Conservation (phyloP, 2,113 vertebrate species). For the Lepus europaeus region DNA sequence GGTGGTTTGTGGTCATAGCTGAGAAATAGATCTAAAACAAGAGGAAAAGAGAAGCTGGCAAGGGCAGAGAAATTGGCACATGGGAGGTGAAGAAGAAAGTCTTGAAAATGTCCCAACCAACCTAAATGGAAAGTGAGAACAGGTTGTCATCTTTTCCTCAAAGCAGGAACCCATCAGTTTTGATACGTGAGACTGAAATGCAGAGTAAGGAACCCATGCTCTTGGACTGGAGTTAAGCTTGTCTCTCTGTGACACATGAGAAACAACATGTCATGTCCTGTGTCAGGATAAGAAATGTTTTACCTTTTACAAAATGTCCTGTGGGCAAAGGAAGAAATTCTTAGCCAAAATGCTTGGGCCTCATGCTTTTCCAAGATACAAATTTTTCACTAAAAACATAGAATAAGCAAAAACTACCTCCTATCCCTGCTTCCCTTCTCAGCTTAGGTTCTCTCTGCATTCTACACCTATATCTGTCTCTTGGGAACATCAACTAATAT, state of each 20-base stretch:
- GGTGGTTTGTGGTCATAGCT: background rate
- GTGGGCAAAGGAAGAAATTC: slow-evolving; percentile 39
- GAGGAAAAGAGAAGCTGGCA: background rate
- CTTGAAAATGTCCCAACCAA: slow-evolving; percentile 7
- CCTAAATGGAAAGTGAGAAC: slow-evolving; percentile 12
- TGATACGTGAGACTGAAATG: slow-evolving; percentile 13
- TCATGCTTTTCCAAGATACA: background rate
- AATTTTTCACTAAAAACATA: slow-evolving; percentile 11
- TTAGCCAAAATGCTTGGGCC: background rate
- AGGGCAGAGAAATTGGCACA: too few species aligned
- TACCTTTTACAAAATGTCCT: slow-evolving; percentile 4
- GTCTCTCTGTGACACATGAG: background rate
- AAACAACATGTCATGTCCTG: background rate
- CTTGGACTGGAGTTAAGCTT: background rate
- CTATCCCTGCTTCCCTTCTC: background rate
- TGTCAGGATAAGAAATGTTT: background rate
- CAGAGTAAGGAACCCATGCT: background rate
- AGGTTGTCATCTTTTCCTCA: background rate
- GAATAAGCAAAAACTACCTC: background rate
- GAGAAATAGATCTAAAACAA: background rate
- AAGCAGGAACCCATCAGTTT: background rate
- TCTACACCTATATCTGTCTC: background rate
- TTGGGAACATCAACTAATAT: background rate
- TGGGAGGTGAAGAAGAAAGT: background rate
- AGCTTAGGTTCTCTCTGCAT: background rate